A percentile compares a stretch with the other conserved stretches of the same genome.
Conservation (phyloP, 1,140 invertebrate species). For the Drepana arcuata region DNA sequence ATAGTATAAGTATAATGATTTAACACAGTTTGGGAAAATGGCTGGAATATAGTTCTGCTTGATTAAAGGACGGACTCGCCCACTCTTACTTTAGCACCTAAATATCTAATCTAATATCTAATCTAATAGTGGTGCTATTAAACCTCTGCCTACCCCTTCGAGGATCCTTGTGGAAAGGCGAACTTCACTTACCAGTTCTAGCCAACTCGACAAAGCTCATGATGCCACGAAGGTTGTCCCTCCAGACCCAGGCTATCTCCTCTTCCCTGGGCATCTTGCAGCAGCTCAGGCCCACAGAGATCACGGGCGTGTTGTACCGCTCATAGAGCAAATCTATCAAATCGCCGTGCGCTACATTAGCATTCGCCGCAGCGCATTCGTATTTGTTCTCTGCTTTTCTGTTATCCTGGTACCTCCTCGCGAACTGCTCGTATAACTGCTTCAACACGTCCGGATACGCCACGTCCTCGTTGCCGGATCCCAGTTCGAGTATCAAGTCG, state of each 20-base stretch:
- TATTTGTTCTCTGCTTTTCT: slow-evolving; percentile 34
- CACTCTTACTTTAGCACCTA: too few relatives aligned
- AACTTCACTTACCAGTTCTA: slow-evolving; percentile 70
- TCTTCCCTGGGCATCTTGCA: slow-evolving; percentile 82
- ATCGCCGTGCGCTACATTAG: slow-evolving; percentile 40
- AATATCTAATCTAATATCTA: too few relatives aligned
- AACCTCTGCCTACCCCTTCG: too few relatives aligned
- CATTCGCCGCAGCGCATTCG: slow-evolving; percentile 14
- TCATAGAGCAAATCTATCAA: slow-evolving; percentile 74
- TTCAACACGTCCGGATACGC: slow-evolving; percentile 65
- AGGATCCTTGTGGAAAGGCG: too few relatives aligned
- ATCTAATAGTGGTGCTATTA: too few relatives aligned
- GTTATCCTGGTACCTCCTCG: slow-evolving; percentile 53
- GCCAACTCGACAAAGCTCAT: slow-evolving; percentile 75
- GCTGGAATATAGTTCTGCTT: too few relatives aligned
- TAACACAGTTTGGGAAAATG: too few relatives aligned
- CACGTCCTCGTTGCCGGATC: slow-evolving; percentile 74
- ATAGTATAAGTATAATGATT: too few relatives aligned
- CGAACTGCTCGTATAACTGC: slow-evolving; percentile 70
- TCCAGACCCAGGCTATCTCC: slow-evolving; percentile 82
- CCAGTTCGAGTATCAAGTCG: slow-evolving; percentile 76
- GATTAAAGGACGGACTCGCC: too few relatives aligned
- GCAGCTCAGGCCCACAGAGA: slow-evolving; percentile 78
- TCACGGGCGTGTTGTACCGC: slow-evolving; percentile 71
- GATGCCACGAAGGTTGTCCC: slow-evolving; percentile 79